These are phyloP conservation scores for Rhizomys pruinosus DNA, from an alignment of 2,113 vertebrate genomes.

Conservation along the genomic window DNA sequence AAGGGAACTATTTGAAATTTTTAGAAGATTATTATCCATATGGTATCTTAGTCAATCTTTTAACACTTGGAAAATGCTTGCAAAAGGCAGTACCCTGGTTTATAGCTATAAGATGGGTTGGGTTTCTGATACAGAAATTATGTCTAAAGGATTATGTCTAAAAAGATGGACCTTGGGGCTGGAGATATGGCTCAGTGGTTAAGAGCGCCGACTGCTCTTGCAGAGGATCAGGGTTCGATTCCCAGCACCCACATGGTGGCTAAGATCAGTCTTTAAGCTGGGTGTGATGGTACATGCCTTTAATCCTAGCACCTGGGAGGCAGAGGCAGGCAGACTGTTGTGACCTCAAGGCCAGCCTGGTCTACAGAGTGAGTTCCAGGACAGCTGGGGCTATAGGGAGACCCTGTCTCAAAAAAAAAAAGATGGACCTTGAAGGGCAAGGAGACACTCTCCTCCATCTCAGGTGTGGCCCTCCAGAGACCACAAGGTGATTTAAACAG, in stretches of 20 bases:
- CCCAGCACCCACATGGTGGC: no score
- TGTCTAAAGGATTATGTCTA: not conserved
- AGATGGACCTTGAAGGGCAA: not conserved
- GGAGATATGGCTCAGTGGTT: no score
- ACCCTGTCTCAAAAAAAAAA: no score
- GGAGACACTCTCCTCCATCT: not conserved
- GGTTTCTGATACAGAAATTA: not conserved
- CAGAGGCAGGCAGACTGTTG: not conserved
- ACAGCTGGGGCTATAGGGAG: no score
- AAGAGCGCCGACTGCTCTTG: no score
- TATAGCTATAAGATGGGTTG: not conserved
- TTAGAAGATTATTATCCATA: not conserved
- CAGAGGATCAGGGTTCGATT: no score
- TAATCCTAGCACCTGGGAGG: no score
- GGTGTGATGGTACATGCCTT: no score
- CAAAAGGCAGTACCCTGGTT: not conserved
- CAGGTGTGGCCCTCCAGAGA: not conserved
- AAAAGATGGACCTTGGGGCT: not conserved
- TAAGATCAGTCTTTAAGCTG: no score
- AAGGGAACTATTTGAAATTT: not conserved
- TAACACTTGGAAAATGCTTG: constrained; percentile 4
- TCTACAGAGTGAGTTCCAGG: no score
- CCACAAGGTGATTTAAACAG: not conserved
- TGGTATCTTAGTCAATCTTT: not conserved
- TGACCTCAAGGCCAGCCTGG: no score